Percentiles rank a stretch among this genome's conserved stretches.
phyloP scores from a whole-genome alignment of 2,888 invertebrate genomes.

The Eutolmus rufibarbis region DNA sequence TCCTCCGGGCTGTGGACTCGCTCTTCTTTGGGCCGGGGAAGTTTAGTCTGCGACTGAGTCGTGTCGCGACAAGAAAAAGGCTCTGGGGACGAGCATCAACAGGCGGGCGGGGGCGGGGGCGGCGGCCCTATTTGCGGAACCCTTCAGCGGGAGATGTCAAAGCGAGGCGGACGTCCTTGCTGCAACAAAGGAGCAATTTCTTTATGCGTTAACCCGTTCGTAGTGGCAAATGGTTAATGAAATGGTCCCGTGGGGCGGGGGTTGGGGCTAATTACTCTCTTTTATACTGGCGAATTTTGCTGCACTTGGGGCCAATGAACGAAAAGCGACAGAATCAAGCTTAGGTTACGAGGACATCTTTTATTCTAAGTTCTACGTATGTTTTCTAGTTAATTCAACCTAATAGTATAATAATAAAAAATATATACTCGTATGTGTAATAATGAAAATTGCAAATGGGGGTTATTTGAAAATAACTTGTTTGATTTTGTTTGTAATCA shows the following conservation, averaged over 20 bases:
- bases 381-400: no score
- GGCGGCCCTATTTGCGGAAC: not conserved
- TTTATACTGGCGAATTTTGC: not conserved
- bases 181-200: not conserved
- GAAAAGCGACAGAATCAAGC: not conserved
- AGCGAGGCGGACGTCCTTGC: not conserved
- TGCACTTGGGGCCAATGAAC: not conserved
- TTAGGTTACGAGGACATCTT: no score
- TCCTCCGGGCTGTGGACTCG: not conserved
- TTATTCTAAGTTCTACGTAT: no score
- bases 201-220: not conserved
- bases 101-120: not conserved
- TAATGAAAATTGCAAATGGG: no score
- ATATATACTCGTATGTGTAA: no score
- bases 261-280: not conserved
- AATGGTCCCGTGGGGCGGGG: not conserved
- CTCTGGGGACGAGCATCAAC: not conserved
- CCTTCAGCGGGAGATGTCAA: not conserved
- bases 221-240: not conserved
- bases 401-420: no score
- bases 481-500: no score
- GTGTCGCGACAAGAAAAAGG: not conserved
- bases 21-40: not conserved
- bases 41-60: not conserved
- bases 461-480: no score